These are phyloP conservation scores for Diglossa cyanea DNA, from an alignment of 2,797 vertebrate species.

Conservation along the genomic window DNA sequence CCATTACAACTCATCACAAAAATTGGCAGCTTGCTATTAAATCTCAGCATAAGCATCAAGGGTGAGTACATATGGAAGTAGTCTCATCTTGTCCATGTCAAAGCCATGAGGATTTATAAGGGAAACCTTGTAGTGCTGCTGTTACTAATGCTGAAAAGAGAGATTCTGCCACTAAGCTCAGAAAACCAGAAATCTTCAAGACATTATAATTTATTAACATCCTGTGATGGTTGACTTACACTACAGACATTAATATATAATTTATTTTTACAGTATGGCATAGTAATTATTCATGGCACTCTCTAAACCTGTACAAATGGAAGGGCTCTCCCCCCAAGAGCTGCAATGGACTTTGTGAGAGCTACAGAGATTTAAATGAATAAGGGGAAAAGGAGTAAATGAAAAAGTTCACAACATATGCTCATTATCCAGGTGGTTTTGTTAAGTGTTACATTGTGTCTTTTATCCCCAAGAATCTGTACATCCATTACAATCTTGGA, in stretches of 20 bases:
- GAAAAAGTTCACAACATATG: neutral
- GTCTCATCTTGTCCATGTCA: neutral
- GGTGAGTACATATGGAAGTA: neutral
- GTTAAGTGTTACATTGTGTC: neutral
- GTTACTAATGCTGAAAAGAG: neutral
- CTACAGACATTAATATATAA: neutral
- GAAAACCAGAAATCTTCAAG: neutral
- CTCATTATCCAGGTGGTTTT: neutral
- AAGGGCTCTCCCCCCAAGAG: neutral
- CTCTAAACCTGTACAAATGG: neutral
- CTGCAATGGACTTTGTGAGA: neutral
- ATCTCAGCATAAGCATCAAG: conserved; percentile 9
- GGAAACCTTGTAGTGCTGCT: neutral
- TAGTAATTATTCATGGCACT: neutral
- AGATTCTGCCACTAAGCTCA: neutral
- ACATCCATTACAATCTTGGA: neutral
- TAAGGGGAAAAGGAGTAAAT: neutral
- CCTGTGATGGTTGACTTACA: neutral
- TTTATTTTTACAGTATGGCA: conserved; percentile 1
- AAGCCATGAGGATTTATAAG: neutral
- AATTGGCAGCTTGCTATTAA: conserved; percentile 13
- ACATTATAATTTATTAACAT: neutral
- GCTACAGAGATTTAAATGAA: neutral
- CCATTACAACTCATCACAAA: neutral
- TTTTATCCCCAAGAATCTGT: neutral